Evolutionary conservation across 2,888 invertebrate genomes (phyloP), one percentile per base, ranked within the genome.

Genomic region (Acronicta alni): DNA sequence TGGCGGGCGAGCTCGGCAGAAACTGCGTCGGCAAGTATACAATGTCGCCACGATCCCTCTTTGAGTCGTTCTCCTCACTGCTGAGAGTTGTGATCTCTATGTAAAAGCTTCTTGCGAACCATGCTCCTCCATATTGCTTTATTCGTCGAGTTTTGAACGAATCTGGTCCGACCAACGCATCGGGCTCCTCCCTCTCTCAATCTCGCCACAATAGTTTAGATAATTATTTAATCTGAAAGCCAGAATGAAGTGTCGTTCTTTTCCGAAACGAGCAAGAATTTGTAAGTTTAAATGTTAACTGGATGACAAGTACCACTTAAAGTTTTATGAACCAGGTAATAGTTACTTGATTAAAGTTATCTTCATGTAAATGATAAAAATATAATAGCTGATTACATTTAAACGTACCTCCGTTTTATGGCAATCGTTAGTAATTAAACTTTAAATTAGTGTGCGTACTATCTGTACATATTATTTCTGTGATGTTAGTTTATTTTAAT

Each of bases 331-430:
- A 67, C 38, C 68, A 20, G 9, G 20, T 35, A 43, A 37, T 44
- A 32, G 15, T 18, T 48, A 59, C 12, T 18, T 59, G 66, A 67
- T 61, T 55, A 63, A 63, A 15, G 15, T 17, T 57, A 63, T 62
- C 39, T 52, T 16, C 37, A 35, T 15, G 43, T 43, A 15, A 15
- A 39, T 37, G 42, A 42, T 17, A 51, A 46, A 65, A 67, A 67
- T 55, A 61, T 67, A 60, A 45, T 39, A 60, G 37, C 37, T 38
- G 26, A 46, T 51, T 41, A 44, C 12, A 23, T 67, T 53, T 41
- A 20, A 41, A 17, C 20, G 18, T 59, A 8, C 38, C 14, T 41
- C 18, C 26, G 32, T 48, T 54, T 53, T 58, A 41, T 52, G 47
- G 9, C 46, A 35, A 26, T 67, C 42, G 37, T 67, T 67, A 52